Evolutionary conservation across 2,797 vertebrate species (phyloP).

Genomic region (Labroides dimidiatus): DNA sequence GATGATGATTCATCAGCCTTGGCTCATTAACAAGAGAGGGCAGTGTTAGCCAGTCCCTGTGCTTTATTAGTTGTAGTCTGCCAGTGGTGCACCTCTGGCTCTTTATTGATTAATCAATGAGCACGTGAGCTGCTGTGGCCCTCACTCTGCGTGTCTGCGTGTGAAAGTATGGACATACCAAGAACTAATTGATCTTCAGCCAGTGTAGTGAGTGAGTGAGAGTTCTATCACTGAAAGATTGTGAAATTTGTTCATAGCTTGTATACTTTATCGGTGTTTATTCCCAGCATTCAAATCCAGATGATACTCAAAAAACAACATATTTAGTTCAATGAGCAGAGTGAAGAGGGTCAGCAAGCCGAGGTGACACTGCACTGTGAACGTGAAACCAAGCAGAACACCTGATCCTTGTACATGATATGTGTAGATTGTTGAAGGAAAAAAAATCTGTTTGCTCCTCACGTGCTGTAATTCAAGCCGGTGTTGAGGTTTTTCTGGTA

Average conservation of each 20-base stretch:
- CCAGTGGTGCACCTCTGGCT: slow-evolving; percentile 45
- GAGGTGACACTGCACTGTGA: slow-evolving; percentile 16
- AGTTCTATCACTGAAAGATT: slow-evolving; percentile 10
- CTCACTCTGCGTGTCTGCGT: slow-evolving; percentile 15
- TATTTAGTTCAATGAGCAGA: slow-evolving; percentile 15
- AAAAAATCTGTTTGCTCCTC: slow-evolving; percentile 28
- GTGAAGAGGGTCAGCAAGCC: slow-evolving; percentile 9
- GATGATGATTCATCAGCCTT: slow-evolving; percentile 17
- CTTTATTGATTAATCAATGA: slow-evolving; percentile 76
- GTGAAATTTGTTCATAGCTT: not conserved
- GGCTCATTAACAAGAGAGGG: slow-evolving; percentile 38
- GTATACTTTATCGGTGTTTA: not conserved
- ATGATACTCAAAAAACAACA: slow-evolving; percentile 18
- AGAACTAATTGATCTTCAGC: slow-evolving; percentile 51
- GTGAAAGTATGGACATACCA: slow-evolving; percentile 44
- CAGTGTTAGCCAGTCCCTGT: slow-evolving; percentile 24
- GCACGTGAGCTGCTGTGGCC: slow-evolving; percentile 53
- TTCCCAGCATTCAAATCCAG: slow-evolving; percentile 19
- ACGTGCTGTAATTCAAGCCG: slow-evolving; percentile 47
- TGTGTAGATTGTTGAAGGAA: slow-evolving; percentile 2
- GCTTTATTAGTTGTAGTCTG: slow-evolving; percentile 58
- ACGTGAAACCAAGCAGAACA: slow-evolving; percentile 45
- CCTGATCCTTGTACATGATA: slow-evolving; percentile 32
- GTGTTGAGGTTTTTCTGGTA: slow-evolving; percentile 42
- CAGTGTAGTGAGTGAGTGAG: not conserved